Evolutionary conservation across 2,797 vertebrate genomes (phyloP).

Genomic region (Helicolenus hilgendorfi): DNA sequence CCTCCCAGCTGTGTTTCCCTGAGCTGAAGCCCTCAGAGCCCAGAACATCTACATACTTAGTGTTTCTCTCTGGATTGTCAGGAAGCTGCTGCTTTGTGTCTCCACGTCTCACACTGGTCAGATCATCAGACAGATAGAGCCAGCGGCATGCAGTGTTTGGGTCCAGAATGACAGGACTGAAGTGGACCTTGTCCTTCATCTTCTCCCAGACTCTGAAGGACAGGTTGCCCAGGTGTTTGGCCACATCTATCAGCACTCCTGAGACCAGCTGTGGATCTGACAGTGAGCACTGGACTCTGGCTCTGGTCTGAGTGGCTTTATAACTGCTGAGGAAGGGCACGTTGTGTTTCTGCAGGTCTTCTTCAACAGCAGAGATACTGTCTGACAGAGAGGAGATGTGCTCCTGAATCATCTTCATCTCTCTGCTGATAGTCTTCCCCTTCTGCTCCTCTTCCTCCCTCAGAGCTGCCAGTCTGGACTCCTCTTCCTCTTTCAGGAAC

Average conservation of each 20-base stretch:
- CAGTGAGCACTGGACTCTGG: neutral
- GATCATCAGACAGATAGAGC: too few relatives aligned
- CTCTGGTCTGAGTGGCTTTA: neutral
- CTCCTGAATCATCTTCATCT: slow-evolving; percentile 45
- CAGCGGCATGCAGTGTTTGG: accelerated
- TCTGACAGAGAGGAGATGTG: slow-evolving; percentile 50
- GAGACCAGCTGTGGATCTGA: neutral
- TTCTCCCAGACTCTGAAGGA: neutral
- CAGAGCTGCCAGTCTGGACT: slow-evolving; percentile 71
- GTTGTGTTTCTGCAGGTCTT: slow-evolving; percentile 8
- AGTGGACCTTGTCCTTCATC: neutral
- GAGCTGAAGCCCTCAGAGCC: slow-evolving; percentile 58
- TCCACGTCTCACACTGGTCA: too few relatives aligned
- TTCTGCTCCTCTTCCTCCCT: slow-evolving; percentile 68
- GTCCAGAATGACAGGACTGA: neutral
- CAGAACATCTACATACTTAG: neutral
- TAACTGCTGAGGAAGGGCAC: too few relatives aligned
- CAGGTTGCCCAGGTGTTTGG: neutral
- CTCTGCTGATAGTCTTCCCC: slow-evolving; percentile 25
- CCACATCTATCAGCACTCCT: neutral
- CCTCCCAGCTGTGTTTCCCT: slow-evolving; percentile 65
- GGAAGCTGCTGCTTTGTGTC: too few relatives aligned
- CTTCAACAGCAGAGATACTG: slow-evolving; percentile 47
- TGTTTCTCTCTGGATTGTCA: slow-evolving; percentile 41
- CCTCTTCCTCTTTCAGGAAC: slow-evolving; percentile 82